Evolutionary conservation across 2,888 invertebrate genomes (phyloP), one percentile per base, ranked within the genome.

Genomic region (Watsonalla binaria): DNA sequence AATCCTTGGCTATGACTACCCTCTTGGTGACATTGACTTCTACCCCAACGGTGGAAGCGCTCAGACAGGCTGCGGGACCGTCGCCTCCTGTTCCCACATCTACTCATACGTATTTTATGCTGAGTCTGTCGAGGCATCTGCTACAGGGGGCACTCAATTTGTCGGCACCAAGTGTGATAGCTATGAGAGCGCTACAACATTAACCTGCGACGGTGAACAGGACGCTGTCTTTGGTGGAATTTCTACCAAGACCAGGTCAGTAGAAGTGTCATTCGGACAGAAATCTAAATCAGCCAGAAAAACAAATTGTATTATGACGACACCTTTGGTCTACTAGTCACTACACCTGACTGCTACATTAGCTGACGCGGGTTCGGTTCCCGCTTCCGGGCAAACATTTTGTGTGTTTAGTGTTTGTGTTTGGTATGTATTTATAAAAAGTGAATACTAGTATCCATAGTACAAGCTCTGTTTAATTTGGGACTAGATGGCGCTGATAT

Each of bases 11-110:
- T 89, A 88, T 61, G 89, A 87, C 62, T 51, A 57, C 0, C 86
- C 90, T 0, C 65, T 90, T 11, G 91, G 91, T 9, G 70, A 80
- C 58, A 6, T 90, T 1, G 83, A 91, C 65, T 89, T 90, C 66
- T 91, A 87, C 59, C 62, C 90, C 35, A 90, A 90, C 58, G 89
- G 89, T 5, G 91, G 90, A 8, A 45, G 59, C 1, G n/a, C 45
- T 45, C 90, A 90, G 61, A 58, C 48, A 2, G 83, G 84, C 11
- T 91, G 91, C 56, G 78, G 69, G 5, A 51, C 51, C 0, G 74
- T 79, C 24, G 0, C 52, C 0, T 1, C 48, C 0, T 91, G 91
- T 66, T 81, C 86, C 0, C 86, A 85, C 50, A 72, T 56, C 1
- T 79, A 72, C 52, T 57, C 74, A 0, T 86, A 81, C 51, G 76